phyloP scores from a whole-genome alignment of 2,113 vertebrate species.

The Nansenia antarctica region DNA sequence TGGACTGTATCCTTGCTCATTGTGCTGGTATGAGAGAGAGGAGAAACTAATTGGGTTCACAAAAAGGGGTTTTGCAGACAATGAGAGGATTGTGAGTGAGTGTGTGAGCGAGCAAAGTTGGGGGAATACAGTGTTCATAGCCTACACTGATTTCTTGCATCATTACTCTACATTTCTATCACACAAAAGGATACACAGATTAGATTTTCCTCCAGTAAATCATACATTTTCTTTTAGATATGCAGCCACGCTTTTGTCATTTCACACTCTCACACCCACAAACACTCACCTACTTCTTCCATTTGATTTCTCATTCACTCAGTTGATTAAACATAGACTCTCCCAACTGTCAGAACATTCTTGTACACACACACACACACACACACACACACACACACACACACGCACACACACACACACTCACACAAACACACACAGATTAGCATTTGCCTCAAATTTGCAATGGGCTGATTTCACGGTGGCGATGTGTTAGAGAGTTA shows the following conservation, averaged over 20 bases:
- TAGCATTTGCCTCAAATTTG: conserved; percentile 1
- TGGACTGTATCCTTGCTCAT: conserved; percentile 55
- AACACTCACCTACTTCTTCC: conserved; percentile 5
- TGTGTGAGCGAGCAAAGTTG: no score
- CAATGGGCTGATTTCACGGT: conserved; percentile 19
- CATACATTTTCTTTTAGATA: no score
- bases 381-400: background rate
- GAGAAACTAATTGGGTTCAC: conserved; percentile 65
- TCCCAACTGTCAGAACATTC: no score
- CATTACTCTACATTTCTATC: background rate
- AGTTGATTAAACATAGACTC: no score
- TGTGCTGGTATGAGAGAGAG: conserved; percentile 57
- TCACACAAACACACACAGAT: background rate
- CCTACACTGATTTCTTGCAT: background rate
- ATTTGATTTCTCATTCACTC: conserved; percentile 19
- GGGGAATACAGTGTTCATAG: background rate
- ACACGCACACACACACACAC: background rate
- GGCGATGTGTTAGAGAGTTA: conserved; percentile 27
- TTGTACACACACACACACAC: background rate
- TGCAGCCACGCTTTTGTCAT: no score
- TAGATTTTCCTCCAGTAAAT: no score
- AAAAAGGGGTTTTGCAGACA: conserved; percentile 49
- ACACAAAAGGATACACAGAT: no score
- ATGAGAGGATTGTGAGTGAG: conserved; percentile 60
- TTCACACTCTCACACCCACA: background rate